Evolutionary conservation across 2,888 invertebrate genomes (phyloP).

Genomic region (Craniophora ligustri): DNA sequence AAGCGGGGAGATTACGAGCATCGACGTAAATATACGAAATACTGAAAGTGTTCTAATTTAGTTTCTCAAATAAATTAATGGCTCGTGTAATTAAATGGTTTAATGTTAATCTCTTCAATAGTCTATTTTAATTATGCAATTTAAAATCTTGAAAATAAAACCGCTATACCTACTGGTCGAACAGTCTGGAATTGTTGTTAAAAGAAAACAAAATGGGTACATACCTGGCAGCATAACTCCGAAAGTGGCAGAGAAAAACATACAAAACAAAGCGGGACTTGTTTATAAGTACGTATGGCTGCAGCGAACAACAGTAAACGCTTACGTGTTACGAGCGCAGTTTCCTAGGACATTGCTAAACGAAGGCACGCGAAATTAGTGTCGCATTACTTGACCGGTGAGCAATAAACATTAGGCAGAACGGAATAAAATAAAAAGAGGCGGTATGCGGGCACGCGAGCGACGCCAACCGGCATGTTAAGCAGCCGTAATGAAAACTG

Average conservation of each 20-base stretch:
- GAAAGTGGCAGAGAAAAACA: slow-evolving; percentile 9
- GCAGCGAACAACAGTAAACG: slow-evolving; percentile 44
- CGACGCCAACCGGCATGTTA: slow-evolving; percentile 77
- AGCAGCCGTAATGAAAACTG: slow-evolving; percentile 81
- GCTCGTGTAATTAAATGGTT: slow-evolving; percentile 58
- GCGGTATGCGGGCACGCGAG: slow-evolving; percentile 59
- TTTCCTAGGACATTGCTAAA: slow-evolving; percentile 51
- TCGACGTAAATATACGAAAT: slow-evolving; percentile 70
- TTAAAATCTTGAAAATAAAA: slow-evolving; percentile 23
- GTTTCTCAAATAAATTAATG: slow-evolving; percentile 64
- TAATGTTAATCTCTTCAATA: slow-evolving; percentile 43
- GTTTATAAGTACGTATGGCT: slow-evolving; percentile 30
- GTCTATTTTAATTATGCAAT: slow-evolving; percentile 33
- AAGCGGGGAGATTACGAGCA: slow-evolving; percentile 75
- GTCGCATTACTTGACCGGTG: slow-evolving; percentile 61
- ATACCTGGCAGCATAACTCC: neutral
- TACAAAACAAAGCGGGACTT: slow-evolving; percentile 26
- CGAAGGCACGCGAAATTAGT: slow-evolving; percentile 64
- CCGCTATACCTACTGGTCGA: neutral
- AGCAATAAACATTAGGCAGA: slow-evolving; percentile 70
- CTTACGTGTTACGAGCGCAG: slow-evolving; percentile 45
- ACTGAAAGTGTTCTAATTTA: slow-evolving; percentile 67
- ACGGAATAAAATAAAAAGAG: slow-evolving; percentile 64
- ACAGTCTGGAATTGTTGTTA: neutral
- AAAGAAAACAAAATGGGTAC: slow-evolving; percentile 11